These are phyloP conservation scores for Steatornis caripensis DNA, from an alignment of 2,113 vertebrate genomes.

Conservation along the genomic window DNA sequence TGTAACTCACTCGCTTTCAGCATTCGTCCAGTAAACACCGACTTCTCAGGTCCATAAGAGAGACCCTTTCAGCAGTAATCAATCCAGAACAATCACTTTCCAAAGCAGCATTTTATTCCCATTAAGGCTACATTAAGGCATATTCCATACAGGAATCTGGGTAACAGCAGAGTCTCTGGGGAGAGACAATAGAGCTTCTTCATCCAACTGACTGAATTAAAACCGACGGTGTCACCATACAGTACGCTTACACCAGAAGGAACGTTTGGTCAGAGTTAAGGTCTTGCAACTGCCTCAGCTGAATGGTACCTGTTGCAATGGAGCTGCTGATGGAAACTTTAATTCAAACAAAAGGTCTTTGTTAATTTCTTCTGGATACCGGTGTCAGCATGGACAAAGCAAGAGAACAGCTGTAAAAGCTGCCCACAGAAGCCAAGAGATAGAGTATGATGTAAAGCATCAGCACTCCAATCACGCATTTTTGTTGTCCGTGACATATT, in stretches of 20 bases:
- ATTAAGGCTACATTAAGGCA: neutral
- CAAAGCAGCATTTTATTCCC: neutral
- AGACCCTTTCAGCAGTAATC: neutral
- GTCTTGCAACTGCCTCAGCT: neutral
- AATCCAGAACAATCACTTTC: neutral
- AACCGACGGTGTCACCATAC: neutral
- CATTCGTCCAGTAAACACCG: neutral
- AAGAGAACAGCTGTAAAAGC: neutral
- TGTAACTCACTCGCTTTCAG: neutral
- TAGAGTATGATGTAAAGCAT: neutral
- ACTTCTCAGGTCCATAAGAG: neutral
- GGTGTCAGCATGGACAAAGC: no score
- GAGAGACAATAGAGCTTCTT: neutral
- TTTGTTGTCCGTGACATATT: neutral
- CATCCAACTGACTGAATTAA: neutral
- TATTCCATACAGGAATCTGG: neutral
- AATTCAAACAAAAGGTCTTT: neutral
- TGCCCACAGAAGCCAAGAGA: neutral
- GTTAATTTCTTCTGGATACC: neutral
- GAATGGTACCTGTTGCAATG: neutral
- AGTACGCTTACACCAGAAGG: neutral
- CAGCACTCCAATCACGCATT: neutral
- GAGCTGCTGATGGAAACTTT: neutral
- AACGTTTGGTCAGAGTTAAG: neutral
- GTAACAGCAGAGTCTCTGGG: neutral